Conservation (phyloP, 1,140 invertebrate species). For the Thaumatotibia leucotreta region DNA sequence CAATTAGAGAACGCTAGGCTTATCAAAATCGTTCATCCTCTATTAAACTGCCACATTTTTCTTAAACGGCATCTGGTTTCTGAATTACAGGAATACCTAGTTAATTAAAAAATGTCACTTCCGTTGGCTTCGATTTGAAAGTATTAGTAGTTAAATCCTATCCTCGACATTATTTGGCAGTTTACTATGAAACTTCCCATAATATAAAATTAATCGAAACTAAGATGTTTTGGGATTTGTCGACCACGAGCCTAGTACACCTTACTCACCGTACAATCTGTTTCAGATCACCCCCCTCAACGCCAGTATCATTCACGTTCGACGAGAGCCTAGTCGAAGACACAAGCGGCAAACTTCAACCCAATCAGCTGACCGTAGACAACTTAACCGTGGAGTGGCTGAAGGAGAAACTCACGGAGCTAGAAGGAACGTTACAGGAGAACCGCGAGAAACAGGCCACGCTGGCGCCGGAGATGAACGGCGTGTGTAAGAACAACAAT, state of each 20-base stretch:
- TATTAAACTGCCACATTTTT: too few relatives aligned
- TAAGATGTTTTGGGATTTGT: too few relatives aligned
- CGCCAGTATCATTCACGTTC: conserved; percentile 87
- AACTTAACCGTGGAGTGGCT: conserved; percentile 94
- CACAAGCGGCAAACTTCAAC: conserved; percentile 86
- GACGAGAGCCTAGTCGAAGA: conserved; percentile 90
- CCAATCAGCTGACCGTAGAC: conserved; percentile 91
- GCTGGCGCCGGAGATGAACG: conserved; percentile 73
- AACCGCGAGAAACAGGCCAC: conserved; percentile 80
- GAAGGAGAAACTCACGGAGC: conserved; percentile 84
- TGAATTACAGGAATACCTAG: too few relatives aligned
- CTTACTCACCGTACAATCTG: not conserved
- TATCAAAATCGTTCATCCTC: too few relatives aligned
- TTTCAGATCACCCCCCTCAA: conserved; percentile 83
- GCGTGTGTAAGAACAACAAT: conserved; percentile 67
- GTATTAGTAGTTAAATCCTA: too few relatives aligned
- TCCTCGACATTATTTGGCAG: too few relatives aligned
- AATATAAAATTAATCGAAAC: not conserved
- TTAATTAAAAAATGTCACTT: too few relatives aligned
- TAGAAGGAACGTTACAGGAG: conserved; percentile 84
- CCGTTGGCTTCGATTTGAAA: too few relatives aligned
- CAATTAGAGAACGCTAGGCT: too few relatives aligned
- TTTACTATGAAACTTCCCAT: too few relatives aligned
- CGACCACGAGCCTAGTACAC: too few relatives aligned
- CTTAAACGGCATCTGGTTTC: too few relatives aligned